These are phyloP conservation scores for Nesidiocoris tenuis DNA, from an alignment of 2,888 invertebrate species.

Conservation along the genomic window DNA sequence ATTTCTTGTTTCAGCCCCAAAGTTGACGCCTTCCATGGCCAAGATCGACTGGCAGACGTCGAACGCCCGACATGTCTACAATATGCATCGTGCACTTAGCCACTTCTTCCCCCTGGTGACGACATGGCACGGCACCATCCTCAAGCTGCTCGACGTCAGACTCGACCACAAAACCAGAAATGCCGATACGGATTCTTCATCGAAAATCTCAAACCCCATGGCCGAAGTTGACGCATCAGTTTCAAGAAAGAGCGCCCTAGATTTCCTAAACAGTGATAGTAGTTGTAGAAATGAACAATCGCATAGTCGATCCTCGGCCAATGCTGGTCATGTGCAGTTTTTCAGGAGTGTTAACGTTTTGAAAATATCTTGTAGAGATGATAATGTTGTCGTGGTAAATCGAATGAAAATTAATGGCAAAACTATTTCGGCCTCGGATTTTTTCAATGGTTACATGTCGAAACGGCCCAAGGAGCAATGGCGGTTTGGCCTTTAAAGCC, in stretches of 20 bases:
- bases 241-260: slow-evolving; percentile 45
- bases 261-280: slow-evolving; percentile 45
- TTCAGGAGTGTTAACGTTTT: slow-evolving; percentile 61
- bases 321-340: slow-evolving; percentile 54
- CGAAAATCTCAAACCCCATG: neutral
- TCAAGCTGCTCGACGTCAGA: slow-evolving; percentile 66
- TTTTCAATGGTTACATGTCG: slow-evolving; percentile 81
- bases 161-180: slow-evolving; percentile 51
- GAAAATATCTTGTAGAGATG: slow-evolving; percentile 67
- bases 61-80: slow-evolving; percentile 65
- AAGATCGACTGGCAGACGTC: slow-evolving; percentile 67
- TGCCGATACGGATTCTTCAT: neutral
- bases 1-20: slow-evolving; percentile 66
- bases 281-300: slow-evolving; percentile 46
- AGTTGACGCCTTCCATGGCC: slow-evolving; percentile 64
- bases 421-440: slow-evolving; percentile 76
- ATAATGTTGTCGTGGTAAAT: slow-evolving; percentile 65
- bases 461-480: slow-evolving; percentile 55
- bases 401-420: slow-evolving; percentile 67
- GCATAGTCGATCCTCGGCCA: neutral
- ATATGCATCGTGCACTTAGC: slow-evolving; percentile 69
- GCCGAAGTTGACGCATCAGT: neutral
- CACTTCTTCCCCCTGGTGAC: slow-evolving; percentile 65
- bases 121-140: slow-evolving; percentile 60
- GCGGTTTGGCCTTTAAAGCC: slow-evolving; percentile 38